Conservation (phyloP, 2,113 vertebrate genomes). For the Bostrychus sinensis region DNA sequence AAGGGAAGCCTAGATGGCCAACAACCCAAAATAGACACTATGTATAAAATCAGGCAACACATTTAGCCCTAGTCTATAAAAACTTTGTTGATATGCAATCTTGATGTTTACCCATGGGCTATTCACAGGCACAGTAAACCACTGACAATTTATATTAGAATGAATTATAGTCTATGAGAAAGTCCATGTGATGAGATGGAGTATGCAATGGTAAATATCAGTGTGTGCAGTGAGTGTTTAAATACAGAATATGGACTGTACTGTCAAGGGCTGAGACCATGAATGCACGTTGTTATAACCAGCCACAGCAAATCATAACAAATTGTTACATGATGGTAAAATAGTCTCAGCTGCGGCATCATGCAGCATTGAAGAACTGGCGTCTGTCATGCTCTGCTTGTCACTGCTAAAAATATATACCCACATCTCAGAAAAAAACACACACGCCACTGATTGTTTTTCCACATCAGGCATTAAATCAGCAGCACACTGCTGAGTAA, state of each 20-base stretch:
- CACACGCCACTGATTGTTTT: slow-evolving; percentile 44
- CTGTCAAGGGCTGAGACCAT: slow-evolving; percentile 27
- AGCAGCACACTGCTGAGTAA: slow-evolving; percentile 10
- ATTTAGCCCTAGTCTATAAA: slow-evolving; percentile 68
- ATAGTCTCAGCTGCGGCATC: slow-evolving; percentile 47
- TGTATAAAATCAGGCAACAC: slow-evolving; percentile 59
- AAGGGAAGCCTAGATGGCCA: slow-evolving; percentile 68
- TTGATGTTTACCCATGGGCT: slow-evolving; percentile 65
- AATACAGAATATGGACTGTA: slow-evolving; percentile 44
- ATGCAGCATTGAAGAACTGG: slow-evolving; percentile 39
- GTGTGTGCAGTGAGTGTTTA: slow-evolving; percentile 46
- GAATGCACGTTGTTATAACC: slow-evolving; percentile 49
- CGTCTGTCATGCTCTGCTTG: slow-evolving; percentile 36
- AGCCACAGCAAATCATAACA: slow-evolving; percentile 43
- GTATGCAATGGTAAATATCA: slow-evolving; percentile 49
- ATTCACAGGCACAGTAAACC: slow-evolving; percentile 54
- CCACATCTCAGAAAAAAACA: slow-evolving; percentile 36
- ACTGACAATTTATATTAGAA: slow-evolving; percentile 50
- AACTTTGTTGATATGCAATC: slow-evolving; percentile 58
- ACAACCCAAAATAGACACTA: slow-evolving; percentile 64
- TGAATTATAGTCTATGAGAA: slow-evolving; percentile 59
- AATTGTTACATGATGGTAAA: slow-evolving; percentile 51
- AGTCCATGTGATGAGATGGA: slow-evolving; percentile 30
- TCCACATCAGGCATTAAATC: slow-evolving; percentile 34
- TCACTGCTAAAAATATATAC: slow-evolving; percentile 55